Base-by-base conservation (phyloP, 2,888 invertebrate genomes). In the Machimus rusticus region DNA sequence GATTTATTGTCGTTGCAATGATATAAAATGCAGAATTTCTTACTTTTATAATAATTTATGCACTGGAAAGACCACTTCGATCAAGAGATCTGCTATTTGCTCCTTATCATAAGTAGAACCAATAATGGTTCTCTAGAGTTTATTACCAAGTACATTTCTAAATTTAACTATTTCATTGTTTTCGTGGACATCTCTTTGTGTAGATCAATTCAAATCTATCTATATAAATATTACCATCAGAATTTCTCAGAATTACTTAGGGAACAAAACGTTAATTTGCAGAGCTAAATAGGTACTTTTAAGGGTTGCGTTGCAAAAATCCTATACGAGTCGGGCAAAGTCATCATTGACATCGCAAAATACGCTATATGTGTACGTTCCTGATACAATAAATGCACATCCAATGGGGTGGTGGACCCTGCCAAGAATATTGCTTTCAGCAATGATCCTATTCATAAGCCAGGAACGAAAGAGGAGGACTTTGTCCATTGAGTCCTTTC, bases 301-400 rank as follows among this genome's bases (percentile, higher is more conserved):
- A 12, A 76, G 19, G 76, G 8, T 16, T 76, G 37, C 37, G 16
- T 76, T 76, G 16, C 0, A 6, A 39, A 28, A 23, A 28, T 0
- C 12, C 66, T 8, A 66, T 66, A 23, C 23, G 19, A n/a, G 23
- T 76, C 34, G 34, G 6, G 34, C 34, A 76, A 76, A 85, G 6
- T 55, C 85, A 66, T 57, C 37, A 84, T 84, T 88, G 88, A 88
- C 88, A 88, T 87, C 78, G 66, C 79, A 87, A 78, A 81, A 87
- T 81, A 85, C 87, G 46, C 78, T 86, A 88, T 77, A 87, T 77
- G 78, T 81, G 55, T 84, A 78, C 74, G 74, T 37, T 88, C 87
- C 87, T 88, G 85, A 88, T 88, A 87, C 77, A 85, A 88, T 74
- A 88, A 88, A 85, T 85, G 46, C 85, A 85, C 23, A 28, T 74